phyloP scores from a whole-genome alignment of 2,888 invertebrate species.

The Drosophila picticornis region DNA sequence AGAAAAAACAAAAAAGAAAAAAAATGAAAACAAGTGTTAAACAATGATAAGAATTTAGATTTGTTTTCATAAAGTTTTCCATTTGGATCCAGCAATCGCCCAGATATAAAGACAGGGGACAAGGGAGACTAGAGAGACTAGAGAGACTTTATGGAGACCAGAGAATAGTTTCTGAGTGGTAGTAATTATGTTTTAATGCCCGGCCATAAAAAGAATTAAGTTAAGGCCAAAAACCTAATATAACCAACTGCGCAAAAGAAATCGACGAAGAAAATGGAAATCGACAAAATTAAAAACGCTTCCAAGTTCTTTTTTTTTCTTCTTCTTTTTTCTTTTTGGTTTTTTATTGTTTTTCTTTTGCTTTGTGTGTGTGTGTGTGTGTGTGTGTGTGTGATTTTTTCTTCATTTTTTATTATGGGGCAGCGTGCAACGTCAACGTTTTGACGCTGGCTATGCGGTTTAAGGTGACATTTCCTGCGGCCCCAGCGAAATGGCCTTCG shows the following conservation, averaged over 20 bases:
- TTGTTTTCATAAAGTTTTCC: slow-evolving; percentile 26
- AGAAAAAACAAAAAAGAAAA: neutral
- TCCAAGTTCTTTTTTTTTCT: slow-evolving; percentile 27
- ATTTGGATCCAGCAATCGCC: slow-evolving; percentile 7
- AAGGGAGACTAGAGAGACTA: neutral
- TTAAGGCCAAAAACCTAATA: slow-evolving; percentile 10
- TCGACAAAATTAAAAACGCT: slow-evolving; percentile 38
- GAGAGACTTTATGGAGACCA: neutral
- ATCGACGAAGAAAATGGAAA: slow-evolving; percentile 36
- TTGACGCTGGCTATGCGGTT: slow-evolving; percentile 46
- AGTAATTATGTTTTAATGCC: slow-evolving; percentile 49
- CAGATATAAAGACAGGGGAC: neutral
- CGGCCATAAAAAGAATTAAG: slow-evolving; percentile 31
- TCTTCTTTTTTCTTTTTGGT: neutral
- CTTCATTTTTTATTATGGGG: neutral
- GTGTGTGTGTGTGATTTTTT: neutral
- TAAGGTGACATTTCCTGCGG: slow-evolving; percentile 75
- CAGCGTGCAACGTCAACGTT: slow-evolving; percentile 64
- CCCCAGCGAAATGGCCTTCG: slow-evolving; percentile 55
- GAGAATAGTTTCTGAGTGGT: slow-evolving; percentile 23
- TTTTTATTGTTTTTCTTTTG: slow-evolving; percentile 11
- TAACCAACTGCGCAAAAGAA: slow-evolving; percentile 64
- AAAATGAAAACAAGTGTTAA: neutral
- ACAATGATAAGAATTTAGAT: neutral
- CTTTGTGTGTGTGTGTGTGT: slow-evolving; percentile 10